A percentile compares a stretch with the other conserved stretches of the same genome.
phyloP scores from a whole-genome alignment of 2,113 vertebrate genomes.

The Trematomus loennbergii region DNA sequence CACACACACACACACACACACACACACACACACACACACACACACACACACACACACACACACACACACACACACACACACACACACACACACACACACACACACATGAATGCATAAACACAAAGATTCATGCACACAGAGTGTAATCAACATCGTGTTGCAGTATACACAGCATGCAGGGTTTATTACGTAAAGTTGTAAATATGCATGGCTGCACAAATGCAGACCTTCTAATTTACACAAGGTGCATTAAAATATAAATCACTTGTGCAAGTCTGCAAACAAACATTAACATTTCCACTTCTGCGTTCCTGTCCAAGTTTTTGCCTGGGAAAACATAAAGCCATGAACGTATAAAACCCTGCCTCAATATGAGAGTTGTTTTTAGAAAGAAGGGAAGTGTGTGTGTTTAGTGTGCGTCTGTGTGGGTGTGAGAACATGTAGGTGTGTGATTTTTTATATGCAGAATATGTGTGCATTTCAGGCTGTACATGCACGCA shows the following conservation, averaged over 20 bases:
- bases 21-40: no score
- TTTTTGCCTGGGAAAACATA: constrained; percentile 8
- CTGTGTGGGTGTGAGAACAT: constrained; percentile 39
- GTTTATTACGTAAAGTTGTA: constrained; percentile 18
- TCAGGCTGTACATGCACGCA: constrained; percentile 28
- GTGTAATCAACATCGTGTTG: background rate
- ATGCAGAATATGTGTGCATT: constrained; percentile 41
- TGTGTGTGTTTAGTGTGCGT: constrained; percentile 33
- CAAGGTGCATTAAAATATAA: constrained; percentile 6
- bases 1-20: background rate
- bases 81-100: constrained; percentile 16
- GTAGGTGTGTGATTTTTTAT: constrained; percentile 44
- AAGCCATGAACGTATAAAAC: constrained; percentile 30
- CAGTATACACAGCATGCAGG: constrained; percentile 10
- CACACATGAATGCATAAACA: constrained; percentile 48
- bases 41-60: no score
- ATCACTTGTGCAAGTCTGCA: constrained; percentile 2
- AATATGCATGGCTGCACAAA: constrained; percentile 35
- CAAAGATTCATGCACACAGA: constrained; percentile 32
- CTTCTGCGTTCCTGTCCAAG: constrained; percentile 6
- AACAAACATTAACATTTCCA: background rate
- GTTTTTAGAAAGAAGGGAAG: constrained; percentile 14
- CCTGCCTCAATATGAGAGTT: constrained; percentile 15
- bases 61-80: constrained; percentile 17
- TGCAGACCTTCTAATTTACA: background rate